These are phyloP conservation scores for Pseudopleuronectes americanus DNA, from an alignment of 2,797 vertebrate genomes.

Conservation along the genomic window DNA sequence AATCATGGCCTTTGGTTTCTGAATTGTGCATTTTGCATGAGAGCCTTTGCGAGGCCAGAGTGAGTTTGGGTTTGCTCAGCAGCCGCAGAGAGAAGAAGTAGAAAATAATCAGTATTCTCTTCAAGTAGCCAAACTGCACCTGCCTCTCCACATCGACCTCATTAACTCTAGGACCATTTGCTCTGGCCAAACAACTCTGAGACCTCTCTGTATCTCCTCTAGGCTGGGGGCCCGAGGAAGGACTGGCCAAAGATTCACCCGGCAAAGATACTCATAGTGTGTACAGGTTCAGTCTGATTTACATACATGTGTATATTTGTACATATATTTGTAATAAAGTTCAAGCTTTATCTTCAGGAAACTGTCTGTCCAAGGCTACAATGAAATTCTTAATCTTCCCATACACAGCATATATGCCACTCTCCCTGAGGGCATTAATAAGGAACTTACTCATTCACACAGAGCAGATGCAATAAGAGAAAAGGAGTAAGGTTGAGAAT, in stretches of 20 bases:
- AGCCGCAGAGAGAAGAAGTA: conserved; percentile 44
- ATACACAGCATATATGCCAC: conserved; percentile 9
- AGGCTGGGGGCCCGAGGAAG: conserved; percentile 62
- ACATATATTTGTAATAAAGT: not conserved
- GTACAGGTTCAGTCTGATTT: conserved; percentile 40
- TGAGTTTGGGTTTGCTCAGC: conserved; percentile 36
- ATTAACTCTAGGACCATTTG: conserved; percentile 81
- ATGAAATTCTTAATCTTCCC: no score
- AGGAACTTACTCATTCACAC: conserved; percentile 62
- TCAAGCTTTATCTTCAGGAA: not conserved
- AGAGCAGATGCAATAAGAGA: conserved; percentile 41
- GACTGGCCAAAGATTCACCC: conserved; percentile 66
- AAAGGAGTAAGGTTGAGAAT: conserved; percentile 32
- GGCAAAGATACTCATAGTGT: conserved; percentile 45
- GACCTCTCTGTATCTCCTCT: conserved; percentile 77
- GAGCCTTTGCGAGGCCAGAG: conserved; percentile 22
- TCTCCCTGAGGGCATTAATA: conserved; percentile 48
- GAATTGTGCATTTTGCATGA: conserved; percentile 39
- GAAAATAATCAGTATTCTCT: conserved; percentile 82
- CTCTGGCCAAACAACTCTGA: conserved; percentile 80
- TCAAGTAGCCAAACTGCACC: conserved; percentile 79
- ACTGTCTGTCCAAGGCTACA: not conserved
- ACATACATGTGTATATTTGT: not conserved
- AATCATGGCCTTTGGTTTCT: conserved; percentile 22
- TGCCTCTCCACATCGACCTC: conserved; percentile 82